These are phyloP conservation scores for Rhizomys pruinosus DNA, from an alignment of 2,113 vertebrate genomes.

Conservation along the genomic window DNA sequence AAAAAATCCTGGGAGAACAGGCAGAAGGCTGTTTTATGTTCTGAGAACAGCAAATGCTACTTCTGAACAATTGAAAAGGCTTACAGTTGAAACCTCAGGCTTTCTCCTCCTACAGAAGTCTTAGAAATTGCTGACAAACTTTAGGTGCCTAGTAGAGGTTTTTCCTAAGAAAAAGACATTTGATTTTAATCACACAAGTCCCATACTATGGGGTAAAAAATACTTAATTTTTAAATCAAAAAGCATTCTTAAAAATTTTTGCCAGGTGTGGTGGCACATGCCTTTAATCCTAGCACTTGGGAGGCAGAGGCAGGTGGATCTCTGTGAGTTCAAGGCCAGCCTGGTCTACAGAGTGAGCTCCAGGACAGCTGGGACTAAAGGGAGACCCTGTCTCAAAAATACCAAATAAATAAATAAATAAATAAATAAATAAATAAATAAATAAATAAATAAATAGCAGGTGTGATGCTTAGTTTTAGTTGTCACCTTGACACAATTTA, in stretches of 20 bases:
- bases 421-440: no score
- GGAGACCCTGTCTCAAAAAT: no score
- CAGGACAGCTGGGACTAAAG: no score
- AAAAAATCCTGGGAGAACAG: neutral
- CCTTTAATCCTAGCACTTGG: no score
- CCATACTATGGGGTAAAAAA: neutral
- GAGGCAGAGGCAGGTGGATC: no score
- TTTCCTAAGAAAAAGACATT: neutral
- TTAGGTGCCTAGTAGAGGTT: neutral
- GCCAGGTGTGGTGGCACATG: no score
- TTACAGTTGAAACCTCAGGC: neutral
- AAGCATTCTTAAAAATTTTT: neutral
- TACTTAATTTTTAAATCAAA: neutral
- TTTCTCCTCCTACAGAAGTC: conserved; percentile 29
- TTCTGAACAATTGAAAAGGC: conserved; percentile 26
- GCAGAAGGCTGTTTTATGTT: neutral
- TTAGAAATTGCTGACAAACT: neutral
- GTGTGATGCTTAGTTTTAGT: neutral
- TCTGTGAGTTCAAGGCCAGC: no score
- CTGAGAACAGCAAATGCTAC: conserved; percentile 30
- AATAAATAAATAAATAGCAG: no score
- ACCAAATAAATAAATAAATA: no score
- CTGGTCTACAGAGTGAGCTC: no score
- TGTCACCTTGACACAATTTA: neutral
- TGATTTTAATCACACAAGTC: neutral